Base-by-base conservation (phyloP, 2,888 invertebrate genomes). In the Dendrolimus houi region DNA sequence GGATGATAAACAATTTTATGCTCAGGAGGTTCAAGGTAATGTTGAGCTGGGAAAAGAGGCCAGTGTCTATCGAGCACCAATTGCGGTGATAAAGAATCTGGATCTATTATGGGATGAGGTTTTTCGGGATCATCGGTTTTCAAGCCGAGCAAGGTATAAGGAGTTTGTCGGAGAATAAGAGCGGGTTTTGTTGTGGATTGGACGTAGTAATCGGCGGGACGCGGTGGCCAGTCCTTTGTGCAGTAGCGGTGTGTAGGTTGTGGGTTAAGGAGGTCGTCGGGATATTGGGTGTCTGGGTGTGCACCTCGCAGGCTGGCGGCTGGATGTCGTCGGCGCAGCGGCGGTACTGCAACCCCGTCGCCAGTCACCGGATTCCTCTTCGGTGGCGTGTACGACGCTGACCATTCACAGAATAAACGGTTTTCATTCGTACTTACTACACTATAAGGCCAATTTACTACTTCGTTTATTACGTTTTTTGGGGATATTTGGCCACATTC, bases 321-420 rank as follows among this genome's bases (percentile, higher is more conserved):
- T 61, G 91, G 85, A 77, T 87, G 86, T 77, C 86, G 83, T 69
- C 91, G 87, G 61, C 91, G 86, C 78, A 72, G 82, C 73, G 89
- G 90, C 81, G 87, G 88, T 82, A 92, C 77, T 74, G 78, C 76
- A 79, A 93, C 88, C 74, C 92, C 93, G 77, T 92, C 92, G 75
- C 93, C 93, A 72, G 93, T 93, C 85, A 93, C 93, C 70, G 92
- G 93, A 76, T 93, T 93, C 88, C 93, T 92, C 85, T 90, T 88
- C 90, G 92, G 87, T 78, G 86, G 89, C 71, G 76, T 72, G 83
- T 83, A 88, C 69, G 79, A 80, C 68, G 81, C 89, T 89, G 85
- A 86, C 80, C 87, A 87, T 85, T 84, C 71, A 85, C 81, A 88
- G 86, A 88, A 90, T 73, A 87, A 82, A 79, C 77, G 75, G 74